Evolutionary conservation across 2,797 vertebrate species (phyloP).

Genomic region (Mormyrus hasselquistii): DNA sequence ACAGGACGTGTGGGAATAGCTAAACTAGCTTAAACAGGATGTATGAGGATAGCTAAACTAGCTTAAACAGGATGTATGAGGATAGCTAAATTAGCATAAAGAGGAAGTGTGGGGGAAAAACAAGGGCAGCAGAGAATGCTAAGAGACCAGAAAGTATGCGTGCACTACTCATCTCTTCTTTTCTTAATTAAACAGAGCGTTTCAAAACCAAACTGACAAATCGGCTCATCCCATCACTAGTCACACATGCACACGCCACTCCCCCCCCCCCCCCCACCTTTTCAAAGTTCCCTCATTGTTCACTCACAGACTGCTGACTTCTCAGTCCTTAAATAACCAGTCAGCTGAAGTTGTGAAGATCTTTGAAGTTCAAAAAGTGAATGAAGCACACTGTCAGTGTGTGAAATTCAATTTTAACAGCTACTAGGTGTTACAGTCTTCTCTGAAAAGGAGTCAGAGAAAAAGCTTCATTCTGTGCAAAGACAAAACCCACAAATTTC

Average conservation of each 20-base stretch:
- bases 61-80: too few relatives aligned
- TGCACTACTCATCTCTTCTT: slow-evolving; percentile 47
- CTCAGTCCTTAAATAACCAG: slow-evolving; percentile 51
- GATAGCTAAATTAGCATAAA: slow-evolving; percentile 8
- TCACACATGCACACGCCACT: background rate
- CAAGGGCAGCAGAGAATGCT: slow-evolving; percentile 34
- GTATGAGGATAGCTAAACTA: too few relatives aligned
- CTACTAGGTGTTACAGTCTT: background rate
- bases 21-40: too few relatives aligned
- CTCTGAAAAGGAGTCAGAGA: background rate
- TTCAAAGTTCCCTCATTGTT: slow-evolving; percentile 43
- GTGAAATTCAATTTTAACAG: slow-evolving; percentile 1
- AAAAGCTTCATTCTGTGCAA: background rate
- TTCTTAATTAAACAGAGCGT: slow-evolving; percentile 51
- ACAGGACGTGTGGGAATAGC: too few relatives aligned
- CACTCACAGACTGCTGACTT: slow-evolving; percentile 52
- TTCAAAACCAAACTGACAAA: slow-evolving; percentile 48
- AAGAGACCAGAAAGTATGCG: slow-evolving; percentile 17
- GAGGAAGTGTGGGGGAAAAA: slow-evolving; percentile 35
- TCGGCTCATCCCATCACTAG: slow-evolving; percentile 42
- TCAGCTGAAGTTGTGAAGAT: slow-evolving; percentile 43
- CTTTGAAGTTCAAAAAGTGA: slow-evolving; percentile 49
- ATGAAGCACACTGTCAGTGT: background rate
- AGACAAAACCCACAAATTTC: background rate
- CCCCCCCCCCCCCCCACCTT: slow-evolving; percentile 34